These are phyloP conservation scores for Pitta sordida DNA, from an alignment of 2,113 vertebrate species.

Conservation along the genomic window DNA sequence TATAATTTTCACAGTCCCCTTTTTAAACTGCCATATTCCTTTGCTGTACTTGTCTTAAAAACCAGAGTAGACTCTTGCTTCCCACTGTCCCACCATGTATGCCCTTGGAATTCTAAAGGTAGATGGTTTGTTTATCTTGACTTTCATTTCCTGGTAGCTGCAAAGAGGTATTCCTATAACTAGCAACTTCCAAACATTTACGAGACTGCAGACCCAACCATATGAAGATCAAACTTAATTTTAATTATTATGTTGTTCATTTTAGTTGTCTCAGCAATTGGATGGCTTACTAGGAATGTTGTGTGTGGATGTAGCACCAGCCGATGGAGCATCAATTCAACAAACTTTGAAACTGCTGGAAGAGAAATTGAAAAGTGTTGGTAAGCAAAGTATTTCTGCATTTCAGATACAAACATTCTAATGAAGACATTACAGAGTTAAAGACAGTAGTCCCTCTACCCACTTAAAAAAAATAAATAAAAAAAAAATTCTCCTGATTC, in stretches of 20 bases:
- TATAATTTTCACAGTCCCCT: neutral
- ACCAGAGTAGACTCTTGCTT: neutral
- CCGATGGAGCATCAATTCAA: constrained; percentile 94
- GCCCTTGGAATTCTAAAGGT: neutral
- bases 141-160: neutral
- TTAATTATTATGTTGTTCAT: constrained; percentile 14
- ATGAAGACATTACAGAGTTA: neutral
- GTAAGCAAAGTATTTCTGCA: constrained; percentile 74
- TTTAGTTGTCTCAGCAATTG: constrained; percentile 94
- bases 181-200: neutral
- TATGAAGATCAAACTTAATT: neutral
- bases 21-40: neutral
- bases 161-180: neutral
- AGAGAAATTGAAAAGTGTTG: constrained; percentile 96
- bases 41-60: neutral
- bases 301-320: constrained; percentile 94
- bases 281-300: constrained; percentile 96
- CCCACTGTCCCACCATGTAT: accelerated
- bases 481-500: neutral
- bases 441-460: neutral
- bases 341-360: constrained; percentile 96
- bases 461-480: neutral
- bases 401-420: neutral
- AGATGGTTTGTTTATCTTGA: neutral
- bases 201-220: neutral